Conservation (phyloP, 2,113 vertebrate genomes). For the Syrrhaptes paradoxus region DNA sequence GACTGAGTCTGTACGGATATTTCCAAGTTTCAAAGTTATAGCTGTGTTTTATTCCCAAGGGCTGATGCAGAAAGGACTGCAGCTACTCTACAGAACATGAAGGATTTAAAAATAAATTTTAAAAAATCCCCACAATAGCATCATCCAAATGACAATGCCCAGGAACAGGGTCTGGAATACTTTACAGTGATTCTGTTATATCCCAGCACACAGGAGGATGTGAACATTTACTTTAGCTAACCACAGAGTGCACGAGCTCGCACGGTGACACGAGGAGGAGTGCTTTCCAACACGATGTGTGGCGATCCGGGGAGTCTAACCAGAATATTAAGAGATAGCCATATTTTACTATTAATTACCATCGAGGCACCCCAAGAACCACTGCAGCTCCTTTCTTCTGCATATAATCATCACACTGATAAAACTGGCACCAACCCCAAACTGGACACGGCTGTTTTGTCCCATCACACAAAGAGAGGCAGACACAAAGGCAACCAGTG, state of each 20-base stretch:
- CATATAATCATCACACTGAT: conserved; percentile 23
- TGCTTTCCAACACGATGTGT: not conserved
- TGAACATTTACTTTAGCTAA: not conserved
- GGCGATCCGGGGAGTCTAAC: not conserved
- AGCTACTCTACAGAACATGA: not conserved
- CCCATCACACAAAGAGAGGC: conserved; percentile 35
- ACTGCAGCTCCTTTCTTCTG: conserved; percentile 12
- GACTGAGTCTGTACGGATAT: not conserved
- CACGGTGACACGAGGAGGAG: not conserved
- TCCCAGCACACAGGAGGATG: not conserved
- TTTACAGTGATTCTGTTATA: not conserved
- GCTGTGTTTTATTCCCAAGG: not conserved
- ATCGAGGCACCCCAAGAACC: not conserved
- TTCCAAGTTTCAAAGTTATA: conserved; percentile 36
- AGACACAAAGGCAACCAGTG: conserved; percentile 45
- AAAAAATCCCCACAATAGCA: not conserved
- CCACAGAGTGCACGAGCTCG: not conserved
- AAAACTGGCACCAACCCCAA: conserved; percentile 23
- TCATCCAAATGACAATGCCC: not conserved
- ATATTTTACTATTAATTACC: conserved; percentile 21
- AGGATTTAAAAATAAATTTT: not conserved
- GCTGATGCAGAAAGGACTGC: not conserved
- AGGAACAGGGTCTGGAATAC: not conserved
- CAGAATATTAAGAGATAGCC: not conserved
- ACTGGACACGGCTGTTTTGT: conserved; percentile 30